Evolutionary conservation across 2,113 vertebrate genomes (phyloP), one percentile per base, ranked within the genome.

Genomic region (Microtus montanus): DNA sequence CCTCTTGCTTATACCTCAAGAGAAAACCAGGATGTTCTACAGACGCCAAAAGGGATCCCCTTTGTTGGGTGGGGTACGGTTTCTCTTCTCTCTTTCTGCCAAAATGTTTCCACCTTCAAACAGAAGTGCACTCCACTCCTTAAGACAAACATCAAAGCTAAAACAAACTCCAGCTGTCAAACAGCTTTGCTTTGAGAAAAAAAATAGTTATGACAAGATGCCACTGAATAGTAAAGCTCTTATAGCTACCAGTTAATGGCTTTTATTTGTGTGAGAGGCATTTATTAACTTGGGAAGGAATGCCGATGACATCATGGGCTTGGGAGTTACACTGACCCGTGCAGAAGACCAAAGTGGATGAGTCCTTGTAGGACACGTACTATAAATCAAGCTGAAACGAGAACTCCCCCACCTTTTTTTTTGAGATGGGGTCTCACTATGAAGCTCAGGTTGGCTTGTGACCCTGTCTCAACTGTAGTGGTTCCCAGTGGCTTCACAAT

Each of bases 131-230:
- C 96, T 96, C 95, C 85, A 96, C 47, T 88, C 91, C 96, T 97
- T 93, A 93, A 78, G 89, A 97, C 89, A 97, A 98, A 98, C 0
- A 1, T 94, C 96, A 98, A 97, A 98, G 98, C 93, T 96, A 97
- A 97, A 97, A 96, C 79, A 90, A 89, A 30, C 66, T 97, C 94
- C 86, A 97, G 96, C 93, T 98, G 96, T 94, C 96, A 97, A 97
- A 97, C 33, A 97, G 49, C 49, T 97, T 49, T 52, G 52, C 58
- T 82, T 82, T 24, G 6, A 11, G 64, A 89, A 95, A 91, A 95
- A 95, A 90, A 41, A 38, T 44, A 83, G 75, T 26, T 80, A 13
- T 33, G 64, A 68, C 11, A 88, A 83, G 58, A 0, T 94, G 80
- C 83, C 19, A 28, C 41, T 52, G 33, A 90, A 79, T 64, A 70